phyloP scores from a whole-genome alignment of 1,140 invertebrate species.

The Zaprionus gabonicus region DNA sequence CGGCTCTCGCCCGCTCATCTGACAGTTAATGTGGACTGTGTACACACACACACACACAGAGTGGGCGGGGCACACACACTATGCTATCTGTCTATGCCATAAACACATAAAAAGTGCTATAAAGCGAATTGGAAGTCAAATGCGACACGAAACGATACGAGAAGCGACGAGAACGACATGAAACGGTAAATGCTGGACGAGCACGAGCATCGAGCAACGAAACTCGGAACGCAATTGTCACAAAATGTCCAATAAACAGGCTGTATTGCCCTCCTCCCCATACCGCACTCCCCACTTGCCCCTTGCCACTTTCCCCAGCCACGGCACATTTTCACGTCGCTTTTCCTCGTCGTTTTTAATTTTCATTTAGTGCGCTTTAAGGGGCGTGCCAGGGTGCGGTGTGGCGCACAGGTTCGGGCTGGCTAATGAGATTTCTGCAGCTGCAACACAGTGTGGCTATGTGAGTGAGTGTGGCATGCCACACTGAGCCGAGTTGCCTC shows the following conservation, averaged over 20 bases:
- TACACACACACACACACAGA: not conserved
- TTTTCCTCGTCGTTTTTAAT: constrained; percentile 25
- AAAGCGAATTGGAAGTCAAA: constrained; percentile 82
- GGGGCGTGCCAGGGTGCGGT: not conserved
- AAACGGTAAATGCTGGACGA: not conserved
- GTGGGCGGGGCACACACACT: constrained; percentile 10
- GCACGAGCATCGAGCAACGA: constrained; percentile 9
- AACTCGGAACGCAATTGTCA: constrained; percentile 55
- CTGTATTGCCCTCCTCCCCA: not conserved
- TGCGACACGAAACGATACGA: constrained; percentile 50
- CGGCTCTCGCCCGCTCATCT: constrained; percentile 9
- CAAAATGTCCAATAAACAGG: constrained; percentile 74
- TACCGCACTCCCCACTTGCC: no score
- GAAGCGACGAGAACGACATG: not conserved
- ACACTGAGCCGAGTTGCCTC: constrained; percentile 1
- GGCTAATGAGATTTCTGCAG: constrained; percentile 26
- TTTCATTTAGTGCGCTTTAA: constrained; percentile 33
- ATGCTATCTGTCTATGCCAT: constrained; percentile 68
- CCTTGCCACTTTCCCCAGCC: not conserved
- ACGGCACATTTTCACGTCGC: constrained; percentile 11
- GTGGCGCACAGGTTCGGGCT: not conserved
- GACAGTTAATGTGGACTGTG: constrained; percentile 26
- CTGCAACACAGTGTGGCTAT: not conserved
- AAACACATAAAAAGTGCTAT: constrained; percentile 79
- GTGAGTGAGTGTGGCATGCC: not conserved